Evolutionary conservation across 1,140 invertebrate genomes (phyloP).

Genomic region (Drosophila triauraria): DNA sequence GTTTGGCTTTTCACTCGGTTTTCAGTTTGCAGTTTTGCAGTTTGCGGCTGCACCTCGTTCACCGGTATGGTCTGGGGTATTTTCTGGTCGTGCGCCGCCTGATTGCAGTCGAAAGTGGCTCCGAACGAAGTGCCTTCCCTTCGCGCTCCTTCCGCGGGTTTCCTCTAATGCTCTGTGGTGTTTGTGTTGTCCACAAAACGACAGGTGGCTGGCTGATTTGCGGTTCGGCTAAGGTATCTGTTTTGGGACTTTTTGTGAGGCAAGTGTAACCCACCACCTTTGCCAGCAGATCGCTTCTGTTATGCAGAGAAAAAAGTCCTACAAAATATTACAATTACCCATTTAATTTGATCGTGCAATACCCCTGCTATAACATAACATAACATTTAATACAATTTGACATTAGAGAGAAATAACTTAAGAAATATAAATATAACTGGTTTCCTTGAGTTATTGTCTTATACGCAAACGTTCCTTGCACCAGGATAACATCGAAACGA

Average conservation of each 20-base stretch:
- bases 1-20: constrained; percentile 29
- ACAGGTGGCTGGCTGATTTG: constrained; percentile 63
- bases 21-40: neutral
- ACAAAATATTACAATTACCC: neutral
- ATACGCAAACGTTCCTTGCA: neutral
- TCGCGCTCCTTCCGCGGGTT: constrained; percentile 13
- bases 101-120: constrained; percentile 58
- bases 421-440: no score
- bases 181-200: constrained; percentile 57
- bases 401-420: neutral
- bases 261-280: constrained; percentile 40
- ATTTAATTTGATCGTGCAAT: no score
- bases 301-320: constrained; percentile 12
- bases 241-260: constrained; percentile 26
- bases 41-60: constrained; percentile 33
- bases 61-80: neutral
- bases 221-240: constrained; percentile 26
- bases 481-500: neutral
- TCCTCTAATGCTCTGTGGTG: constrained; percentile 47
- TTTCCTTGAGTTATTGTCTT: neutral
- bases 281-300: constrained; percentile 24
- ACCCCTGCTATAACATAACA: no score
- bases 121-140: constrained; percentile 3
- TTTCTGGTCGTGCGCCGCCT: constrained; percentile 50
- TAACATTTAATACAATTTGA: no score